Evolutionary conservation across 1,140 invertebrate species (phyloP), one percentile per base, ranked within the genome.

Genomic region (Bombus sibiricus): DNA sequence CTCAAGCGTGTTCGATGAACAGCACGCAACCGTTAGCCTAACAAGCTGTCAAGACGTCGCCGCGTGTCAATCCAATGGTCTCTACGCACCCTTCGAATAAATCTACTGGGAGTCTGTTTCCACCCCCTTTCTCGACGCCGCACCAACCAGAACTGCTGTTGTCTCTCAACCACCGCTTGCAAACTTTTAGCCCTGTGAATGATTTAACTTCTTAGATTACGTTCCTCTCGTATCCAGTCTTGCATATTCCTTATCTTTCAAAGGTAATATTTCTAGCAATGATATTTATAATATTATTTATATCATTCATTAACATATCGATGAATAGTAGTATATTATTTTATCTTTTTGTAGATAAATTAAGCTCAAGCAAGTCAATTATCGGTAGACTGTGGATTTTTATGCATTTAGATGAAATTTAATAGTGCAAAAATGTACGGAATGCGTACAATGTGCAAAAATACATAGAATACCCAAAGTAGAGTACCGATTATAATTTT

Each of bases 41-140:
- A 94, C 93, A 94, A 94, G 93, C 93, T 94, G 93, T 94, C 93
- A 94, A 94, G 93, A 94, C 93, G 93, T 94, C 93, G 93, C 89
- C 92, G 93, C 93, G 92, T 93, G 94, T 94, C 93, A 94, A 90
- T 91, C 84, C 89, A 80, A 68, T 73, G 89, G 71, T 80, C 90
- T 90, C 72, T 77, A 53, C 83, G 85, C 91, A 88, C 90, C 83
- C 85, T 85, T n/a, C 86, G 85, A 87, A 89, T 88, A 84, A 88
- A 88, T 86, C 81, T 83, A 89, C 64, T 64, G 77, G 57, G 57
- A 77, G 69, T 72, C 39, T 57, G 43, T 32, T 62, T 53, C 73
- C 34, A 69, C 53, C 83, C 71, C 71, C 43, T 32, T 78, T 32
- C 64, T 78, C 28, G 13, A 28, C 75, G 13, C n/a, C 68, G 41